These are phyloP conservation scores for Ichneumoninae sp. DNA, from an alignment of 2,888 invertebrate species.

Conservation along the genomic window DNA sequence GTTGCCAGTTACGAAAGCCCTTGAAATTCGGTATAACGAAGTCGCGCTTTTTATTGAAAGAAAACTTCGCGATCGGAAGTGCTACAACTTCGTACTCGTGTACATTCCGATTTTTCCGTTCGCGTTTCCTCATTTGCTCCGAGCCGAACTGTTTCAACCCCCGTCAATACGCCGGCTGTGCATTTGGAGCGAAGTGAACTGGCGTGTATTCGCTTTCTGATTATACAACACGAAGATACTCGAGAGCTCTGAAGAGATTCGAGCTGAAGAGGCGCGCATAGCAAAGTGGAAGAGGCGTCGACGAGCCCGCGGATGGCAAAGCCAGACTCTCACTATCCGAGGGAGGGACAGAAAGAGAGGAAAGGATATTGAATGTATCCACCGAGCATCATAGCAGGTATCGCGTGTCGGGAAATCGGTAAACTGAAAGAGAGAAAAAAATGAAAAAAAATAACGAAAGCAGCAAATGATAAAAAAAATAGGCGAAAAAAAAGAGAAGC, in stretches of 20 bases:
- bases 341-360: not conserved
- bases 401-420: conserved; percentile 24
- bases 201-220: conserved; percentile 26
- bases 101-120: conserved; percentile 3
- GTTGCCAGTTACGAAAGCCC: too few relatives aligned
- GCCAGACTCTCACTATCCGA: not conserved
- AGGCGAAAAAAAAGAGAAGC: conserved; percentile 5
- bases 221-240: conserved; percentile 15
- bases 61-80: not conserved
- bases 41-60: not conserved
- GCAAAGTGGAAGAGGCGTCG: conserved; percentile 37
- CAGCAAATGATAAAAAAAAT: not conserved
- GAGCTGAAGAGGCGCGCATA: conserved; percentile 12
- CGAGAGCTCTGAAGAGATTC: conserved; percentile 22
- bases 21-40: not conserved
- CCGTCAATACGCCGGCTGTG: conserved; percentile 13
- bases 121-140: not conserved
- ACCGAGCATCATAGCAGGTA: conserved; percentile 2
- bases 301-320: not conserved
- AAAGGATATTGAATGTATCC: conserved; percentile 29
- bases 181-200: conserved; percentile 27
- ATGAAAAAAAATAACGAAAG: not conserved
- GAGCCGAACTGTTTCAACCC: not conserved
- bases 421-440: conserved; percentile 25
- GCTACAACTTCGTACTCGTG: not conserved